Percentiles rank a stretch among this genome's conserved stretches.
These are phyloP conservation scores for Drosophila micromelanica DNA, from an alignment of 1,140 invertebrate species.

Conservation along the genomic window DNA sequence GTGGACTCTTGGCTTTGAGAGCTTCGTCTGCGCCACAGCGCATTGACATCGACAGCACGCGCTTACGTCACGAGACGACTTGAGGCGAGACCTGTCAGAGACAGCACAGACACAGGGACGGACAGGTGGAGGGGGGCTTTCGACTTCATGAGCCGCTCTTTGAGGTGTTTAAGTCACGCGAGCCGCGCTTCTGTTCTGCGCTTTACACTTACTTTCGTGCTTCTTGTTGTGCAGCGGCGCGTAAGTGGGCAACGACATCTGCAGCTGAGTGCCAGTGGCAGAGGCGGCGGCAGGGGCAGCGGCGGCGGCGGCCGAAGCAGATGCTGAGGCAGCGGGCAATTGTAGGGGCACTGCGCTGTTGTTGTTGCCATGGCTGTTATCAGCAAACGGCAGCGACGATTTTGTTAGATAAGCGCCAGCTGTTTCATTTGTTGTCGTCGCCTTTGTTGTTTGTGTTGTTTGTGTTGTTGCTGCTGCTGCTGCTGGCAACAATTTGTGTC, in stretches of 20 bases:
- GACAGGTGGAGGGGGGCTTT: slow-evolving; percentile 3
- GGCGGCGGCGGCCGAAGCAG: too few species aligned
- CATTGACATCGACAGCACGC: slow-evolving; percentile 37
- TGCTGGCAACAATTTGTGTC: slow-evolving; percentile 39
- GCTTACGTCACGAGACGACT: slow-evolving; percentile 40
- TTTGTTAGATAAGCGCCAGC: slow-evolving; percentile 74
- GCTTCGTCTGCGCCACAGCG: slow-evolving; percentile 31
- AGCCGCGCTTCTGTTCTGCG: slow-evolving; percentile 24
- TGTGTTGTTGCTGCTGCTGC: slow-evolving; percentile 9
- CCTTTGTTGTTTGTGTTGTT: slow-evolving; percentile 24
- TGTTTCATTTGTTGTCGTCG: slow-evolving; percentile 55
- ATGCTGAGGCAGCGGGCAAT: slow-evolving; percentile 18
- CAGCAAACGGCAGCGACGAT: slow-evolving; percentile 56
- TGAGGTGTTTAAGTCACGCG: slow-evolving; percentile 70
- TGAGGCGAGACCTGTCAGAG: slow-evolving; percentile 14
- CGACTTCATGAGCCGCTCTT: slow-evolving; percentile 44
- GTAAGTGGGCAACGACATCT: slow-evolving; percentile 42
- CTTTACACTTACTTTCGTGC: slow-evolving; percentile 67
- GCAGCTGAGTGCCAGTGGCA: slow-evolving; percentile 27
- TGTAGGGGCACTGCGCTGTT: slow-evolving; percentile 1
- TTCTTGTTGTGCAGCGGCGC: slow-evolving; percentile 62
- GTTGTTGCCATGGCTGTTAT: slow-evolving; percentile 73
- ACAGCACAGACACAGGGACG: not conserved
- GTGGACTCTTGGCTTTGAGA: not conserved
- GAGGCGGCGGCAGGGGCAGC: slow-evolving; percentile 1